These are phyloP conservation scores for Panulirus ornatus DNA, from an alignment of 1,140 invertebrate species.

Conservation along the genomic window DNA sequence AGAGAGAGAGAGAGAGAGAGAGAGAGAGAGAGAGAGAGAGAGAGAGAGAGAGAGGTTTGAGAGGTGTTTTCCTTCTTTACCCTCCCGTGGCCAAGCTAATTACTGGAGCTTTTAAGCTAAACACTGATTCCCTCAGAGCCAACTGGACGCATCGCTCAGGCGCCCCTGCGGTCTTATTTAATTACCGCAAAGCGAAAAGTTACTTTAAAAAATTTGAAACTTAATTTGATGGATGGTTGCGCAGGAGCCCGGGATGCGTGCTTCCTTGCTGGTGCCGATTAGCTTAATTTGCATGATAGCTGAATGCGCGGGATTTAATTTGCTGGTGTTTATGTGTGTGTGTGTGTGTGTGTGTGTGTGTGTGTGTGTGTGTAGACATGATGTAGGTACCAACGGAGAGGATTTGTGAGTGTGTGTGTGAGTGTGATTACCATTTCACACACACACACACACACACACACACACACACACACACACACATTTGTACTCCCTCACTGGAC, in stretches of 20 bases:
- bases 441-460: no score
- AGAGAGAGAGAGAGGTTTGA: neutral
- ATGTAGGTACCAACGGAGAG: neutral
- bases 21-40: slow-evolving; percentile 5
- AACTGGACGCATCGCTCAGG: neutral
- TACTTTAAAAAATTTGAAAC: slow-evolving; percentile 45
- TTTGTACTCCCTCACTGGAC: no score
- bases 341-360: slow-evolving; percentile 22
- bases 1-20: neutral
- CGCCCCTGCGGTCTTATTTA: slow-evolving; percentile 17
- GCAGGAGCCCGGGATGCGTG: slow-evolving; percentile 11
- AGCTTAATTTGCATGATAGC: slow-evolving; percentile 46
- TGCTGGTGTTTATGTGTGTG: slow-evolving; percentile 18
- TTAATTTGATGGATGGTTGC: slow-evolving; percentile 51
- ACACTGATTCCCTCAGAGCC: slow-evolving; percentile 28
- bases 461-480: no score
- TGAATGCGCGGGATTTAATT: slow-evolving; percentile 40
- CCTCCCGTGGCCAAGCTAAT: slow-evolving; percentile 14
- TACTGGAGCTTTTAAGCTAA: slow-evolving; percentile 42
- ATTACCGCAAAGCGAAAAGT: slow-evolving; percentile 40
- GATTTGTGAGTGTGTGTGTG: neutral
- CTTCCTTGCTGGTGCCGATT: slow-evolving; percentile 5
- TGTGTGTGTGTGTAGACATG: neutral
- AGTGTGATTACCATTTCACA: no score
- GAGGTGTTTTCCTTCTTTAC: no score